Percentiles rank a stretch among this genome's conserved stretches.
Evolutionary conservation across 1,140 invertebrate species (phyloP).

Genomic region (Geopemphigus sp.): DNA sequence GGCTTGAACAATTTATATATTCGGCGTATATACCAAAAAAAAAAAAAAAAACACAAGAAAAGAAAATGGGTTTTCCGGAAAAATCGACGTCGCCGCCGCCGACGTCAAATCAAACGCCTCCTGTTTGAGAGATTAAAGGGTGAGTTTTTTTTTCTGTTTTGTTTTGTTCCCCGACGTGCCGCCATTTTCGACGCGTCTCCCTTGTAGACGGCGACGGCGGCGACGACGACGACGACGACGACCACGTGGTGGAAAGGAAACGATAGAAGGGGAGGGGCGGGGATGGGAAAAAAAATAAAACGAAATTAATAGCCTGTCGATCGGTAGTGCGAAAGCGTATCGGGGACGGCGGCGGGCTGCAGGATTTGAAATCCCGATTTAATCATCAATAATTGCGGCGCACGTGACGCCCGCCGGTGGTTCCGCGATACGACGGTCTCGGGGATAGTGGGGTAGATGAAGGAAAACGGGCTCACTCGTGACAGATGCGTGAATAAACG

Average conservation of each 20-base stretch:
- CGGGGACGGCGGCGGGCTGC: neutral
- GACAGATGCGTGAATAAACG: slow-evolving; percentile 45
- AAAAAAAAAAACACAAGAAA: too few relatives aligned
- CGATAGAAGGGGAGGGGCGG: too few relatives aligned
- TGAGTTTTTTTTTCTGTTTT: slow-evolving; percentile 12
- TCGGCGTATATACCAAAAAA: too few relatives aligned
- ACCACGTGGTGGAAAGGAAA: neutral
- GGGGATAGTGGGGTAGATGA: neutral
- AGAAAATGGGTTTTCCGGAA: slow-evolving; percentile 31
- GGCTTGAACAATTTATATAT: too few relatives aligned
- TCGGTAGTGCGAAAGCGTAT: neutral
- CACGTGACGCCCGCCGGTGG: slow-evolving; percentile 24
- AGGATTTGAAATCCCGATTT: slow-evolving; percentile 45
- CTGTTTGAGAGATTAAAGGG: slow-evolving; percentile 40
- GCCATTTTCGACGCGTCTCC: slow-evolving; percentile 8
- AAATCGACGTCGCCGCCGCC: neutral
- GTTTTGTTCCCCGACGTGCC: neutral
- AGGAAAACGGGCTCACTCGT: neutral
- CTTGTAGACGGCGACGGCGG: too few relatives aligned
- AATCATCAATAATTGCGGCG: slow-evolving; percentile 50
- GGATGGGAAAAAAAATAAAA: neutral
- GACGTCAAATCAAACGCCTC: slow-evolving; percentile 36
- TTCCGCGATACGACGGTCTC: too few relatives aligned
- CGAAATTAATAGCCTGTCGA: slow-evolving; percentile 48
- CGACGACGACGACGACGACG: too few relatives aligned